Percentiles rank a stretch among this genome's conserved stretches.
Evolutionary conservation across 37 sponge, comb jelly and placozoan genomes (phyloP).

Genomic region (Aplysina aerophoba): DNA sequence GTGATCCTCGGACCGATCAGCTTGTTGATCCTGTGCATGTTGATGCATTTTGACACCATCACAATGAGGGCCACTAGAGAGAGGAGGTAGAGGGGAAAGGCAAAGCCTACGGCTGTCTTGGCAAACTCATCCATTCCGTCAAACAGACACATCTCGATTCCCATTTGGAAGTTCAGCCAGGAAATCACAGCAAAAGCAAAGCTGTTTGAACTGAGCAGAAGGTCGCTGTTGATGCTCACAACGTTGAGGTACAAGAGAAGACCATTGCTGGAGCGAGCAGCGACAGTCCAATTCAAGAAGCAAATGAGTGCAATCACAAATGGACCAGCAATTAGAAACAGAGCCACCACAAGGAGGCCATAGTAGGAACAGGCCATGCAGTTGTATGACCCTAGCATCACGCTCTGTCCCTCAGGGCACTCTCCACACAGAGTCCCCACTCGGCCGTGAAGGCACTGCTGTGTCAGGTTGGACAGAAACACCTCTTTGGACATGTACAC

Average conservation of each 20-base stretch:
- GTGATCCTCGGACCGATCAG: slow-evolving; percentile 24
- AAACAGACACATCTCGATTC: slow-evolving; percentile 49
- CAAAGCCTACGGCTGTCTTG: slow-evolving; percentile 36
- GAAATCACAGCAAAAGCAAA: slow-evolving; percentile 16
- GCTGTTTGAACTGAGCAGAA: background rate
- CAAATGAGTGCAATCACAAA: slow-evolving; percentile 28
- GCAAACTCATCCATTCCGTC: slow-evolving; percentile 37
- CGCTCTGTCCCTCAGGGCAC: slow-evolving; percentile 29
- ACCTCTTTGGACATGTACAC: background rate
- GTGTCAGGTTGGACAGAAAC: slow-evolving; percentile 11
- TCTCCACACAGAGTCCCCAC: slow-evolving; percentile 55
- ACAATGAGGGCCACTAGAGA: slow-evolving; percentile 14
- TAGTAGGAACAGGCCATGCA: slow-evolving; percentile 23
- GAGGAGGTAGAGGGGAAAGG: slow-evolving; percentile 54
- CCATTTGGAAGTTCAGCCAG: slow-evolving; percentile 45
- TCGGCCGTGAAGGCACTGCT: slow-evolving; percentile 37
- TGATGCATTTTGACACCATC: background rate
- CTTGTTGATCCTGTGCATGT: slow-evolving; percentile 17
- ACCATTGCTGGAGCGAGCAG: slow-evolving; percentile 42
- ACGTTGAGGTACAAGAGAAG: slow-evolving; percentile 60
- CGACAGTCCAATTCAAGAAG: slow-evolving; percentile 34
- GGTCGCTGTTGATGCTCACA: slow-evolving; percentile 26
- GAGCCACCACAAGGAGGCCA: background rate
- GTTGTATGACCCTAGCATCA: slow-evolving; percentile 32
- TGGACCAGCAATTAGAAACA: slow-evolving; percentile 37